Evolutionary conservation across 2,888 invertebrate genomes (phyloP).

Genomic region (Hirtodrosophila cameraria): DNA sequence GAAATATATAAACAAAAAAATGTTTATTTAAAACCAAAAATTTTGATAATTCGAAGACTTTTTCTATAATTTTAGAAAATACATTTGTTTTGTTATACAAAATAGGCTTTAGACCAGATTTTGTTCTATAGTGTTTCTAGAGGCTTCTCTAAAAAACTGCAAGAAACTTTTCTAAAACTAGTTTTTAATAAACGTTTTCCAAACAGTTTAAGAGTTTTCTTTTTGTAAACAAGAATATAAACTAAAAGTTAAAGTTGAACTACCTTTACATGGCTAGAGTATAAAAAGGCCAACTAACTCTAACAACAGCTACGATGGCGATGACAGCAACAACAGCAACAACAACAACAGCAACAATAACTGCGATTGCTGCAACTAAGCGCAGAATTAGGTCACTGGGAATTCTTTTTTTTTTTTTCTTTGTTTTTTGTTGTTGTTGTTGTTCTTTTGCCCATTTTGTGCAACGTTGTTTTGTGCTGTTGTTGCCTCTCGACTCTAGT

Average conservation of each 20-base stretch:
- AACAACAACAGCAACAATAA: constrained; percentile 46
- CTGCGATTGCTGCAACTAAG: constrained; percentile 60
- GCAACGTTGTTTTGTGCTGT: constrained; percentile 51
- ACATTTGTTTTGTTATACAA: too few species aligned
- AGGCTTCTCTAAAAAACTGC: too few species aligned
- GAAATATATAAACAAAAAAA: too few species aligned
- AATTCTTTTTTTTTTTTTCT: constrained; percentile 58
- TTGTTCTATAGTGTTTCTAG: too few species aligned
- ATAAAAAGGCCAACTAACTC: constrained; percentile 71
- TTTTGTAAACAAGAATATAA: background rate
- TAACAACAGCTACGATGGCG: constrained; percentile 60
- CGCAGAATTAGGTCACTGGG: constrained; percentile 75
- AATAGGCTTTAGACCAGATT: too few species aligned
- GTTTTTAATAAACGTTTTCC: too few species aligned
- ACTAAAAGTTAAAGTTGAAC: background rate
- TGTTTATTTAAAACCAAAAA: too few species aligned
- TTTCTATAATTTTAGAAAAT: too few species aligned
- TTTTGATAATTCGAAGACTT: too few species aligned
- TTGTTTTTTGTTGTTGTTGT: constrained; percentile 24
- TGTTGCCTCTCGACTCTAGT: constrained; percentile 40
- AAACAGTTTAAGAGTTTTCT: too few species aligned
- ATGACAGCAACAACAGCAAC: constrained; percentile 46
- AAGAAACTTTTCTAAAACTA: too few species aligned
- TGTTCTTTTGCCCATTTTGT: constrained; percentile 61
- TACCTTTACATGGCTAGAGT: constrained; percentile 10